Evolutionary conservation across 2,113 vertebrate genomes (phyloP), one percentile per base, ranked within the genome.

Genomic region (Pachycephala philippinensis): DNA sequence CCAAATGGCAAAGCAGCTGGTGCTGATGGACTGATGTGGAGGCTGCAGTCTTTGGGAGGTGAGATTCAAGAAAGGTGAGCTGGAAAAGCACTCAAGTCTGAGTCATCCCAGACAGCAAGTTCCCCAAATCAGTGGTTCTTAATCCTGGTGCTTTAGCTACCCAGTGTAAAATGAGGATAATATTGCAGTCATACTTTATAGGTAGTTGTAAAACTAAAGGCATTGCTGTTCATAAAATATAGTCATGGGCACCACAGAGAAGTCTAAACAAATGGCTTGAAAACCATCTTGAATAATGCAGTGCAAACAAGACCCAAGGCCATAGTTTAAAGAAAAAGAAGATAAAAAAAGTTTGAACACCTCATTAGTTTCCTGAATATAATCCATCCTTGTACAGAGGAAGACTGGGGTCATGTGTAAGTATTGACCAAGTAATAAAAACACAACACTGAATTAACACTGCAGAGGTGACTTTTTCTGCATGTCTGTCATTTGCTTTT

Each of bases 261-360:
- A 72, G 50, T 94, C 70, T 87, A 89, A 94, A 95, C 40, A 83
- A 94, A 78, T 76, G 10, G 6, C 21, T 93, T 96, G 74, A 72
- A 79, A 27, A 3, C 37, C 9, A 84, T 63, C 23, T 79, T 94
- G 66, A 89, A 65, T 84, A 89, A 84, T 17, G 31, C 7, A 54
- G 33, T 71, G 14, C 49, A 81, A 87, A 75, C 35, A 84, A 95
- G 52, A 74, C 26, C 47, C 59, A 74, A 63, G 50, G 54, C 30
- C 49, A 69, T 18, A 52, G 40, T 57, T 71, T 24, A n/a, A 12
- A 60, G 33, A 63, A 90, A 86, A 60, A 45, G 8, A 66, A 70
- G 7, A 64, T 3, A 27, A 74, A 84, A 27, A 27, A 8, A 9
- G 13, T 18, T 70, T 79, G 7, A 75, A 37, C 13, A 79, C 18